These are phyloP conservation scores for Watsonalla binaria DNA, from an alignment of 2,888 invertebrate genomes.

Conservation along the genomic window DNA sequence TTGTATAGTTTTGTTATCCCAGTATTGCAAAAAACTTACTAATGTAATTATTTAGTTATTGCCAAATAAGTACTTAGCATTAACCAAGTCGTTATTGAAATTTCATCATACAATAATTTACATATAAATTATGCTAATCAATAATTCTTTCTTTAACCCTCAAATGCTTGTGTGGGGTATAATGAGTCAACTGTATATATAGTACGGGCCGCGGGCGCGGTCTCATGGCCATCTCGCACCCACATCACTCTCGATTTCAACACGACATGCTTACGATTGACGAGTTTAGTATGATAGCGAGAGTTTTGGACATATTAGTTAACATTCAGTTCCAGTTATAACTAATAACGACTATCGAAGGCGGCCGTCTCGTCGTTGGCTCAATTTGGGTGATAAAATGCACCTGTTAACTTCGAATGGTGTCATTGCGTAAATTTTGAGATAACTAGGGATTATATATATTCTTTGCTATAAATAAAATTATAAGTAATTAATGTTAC, in stretches of 20 bases:
- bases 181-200: background rate
- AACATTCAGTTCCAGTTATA: background rate
- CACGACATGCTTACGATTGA: conserved; percentile 19
- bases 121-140: background rate
- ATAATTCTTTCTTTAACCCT: background rate
- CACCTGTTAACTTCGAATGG: too few species aligned
- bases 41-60: too few species aligned
- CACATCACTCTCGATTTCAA: conserved; percentile 51
- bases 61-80: too few species aligned
- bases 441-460: too few species aligned
- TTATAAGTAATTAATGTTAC: too few species aligned
- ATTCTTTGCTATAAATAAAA: too few species aligned
- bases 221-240: conserved; percentile 43
- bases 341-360: background rate
- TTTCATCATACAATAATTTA: background rate
- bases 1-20: too few species aligned
- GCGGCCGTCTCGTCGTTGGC: too few species aligned
- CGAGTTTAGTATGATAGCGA: conserved; percentile 3
- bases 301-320: background rate
- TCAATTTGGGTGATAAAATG: too few species aligned
- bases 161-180: background rate
- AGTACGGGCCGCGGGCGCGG: conserved; percentile 14
- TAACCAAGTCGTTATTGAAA: background rate
- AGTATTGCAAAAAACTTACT: too few species aligned
- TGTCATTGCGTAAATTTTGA: too few species aligned